Percentiles rank a stretch among this genome's conserved stretches.
Conservation (phyloP, 2,797 vertebrate genomes). For the Podargus strigoides region DNA sequence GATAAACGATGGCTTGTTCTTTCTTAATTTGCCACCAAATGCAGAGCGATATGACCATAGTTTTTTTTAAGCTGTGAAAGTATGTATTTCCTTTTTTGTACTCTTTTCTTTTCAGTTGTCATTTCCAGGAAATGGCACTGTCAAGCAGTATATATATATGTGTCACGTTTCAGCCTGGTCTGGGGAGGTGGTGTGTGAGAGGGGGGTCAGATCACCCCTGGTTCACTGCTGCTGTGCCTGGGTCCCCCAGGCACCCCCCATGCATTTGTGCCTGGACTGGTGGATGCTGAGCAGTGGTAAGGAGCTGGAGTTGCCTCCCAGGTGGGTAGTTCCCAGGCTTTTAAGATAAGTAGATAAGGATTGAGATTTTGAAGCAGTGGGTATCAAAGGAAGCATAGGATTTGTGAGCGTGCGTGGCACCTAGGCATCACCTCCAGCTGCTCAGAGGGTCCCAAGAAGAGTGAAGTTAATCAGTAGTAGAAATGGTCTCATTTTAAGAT, state of each 20-base stretch:
- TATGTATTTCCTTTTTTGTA: background rate
- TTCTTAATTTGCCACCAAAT: background rate
- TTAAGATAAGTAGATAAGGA: background rate
- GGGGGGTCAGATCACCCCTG: background rate
- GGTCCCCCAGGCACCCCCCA: background rate
- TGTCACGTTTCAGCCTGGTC: background rate
- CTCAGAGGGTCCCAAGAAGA: background rate
- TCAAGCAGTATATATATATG: background rate
- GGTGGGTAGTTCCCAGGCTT: background rate
- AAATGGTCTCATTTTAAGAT: background rate
- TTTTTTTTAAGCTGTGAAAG: background rate
- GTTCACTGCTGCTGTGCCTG: accelerated
- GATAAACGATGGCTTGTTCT: background rate
- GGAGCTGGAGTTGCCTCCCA: background rate
- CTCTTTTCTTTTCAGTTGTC: background rate
- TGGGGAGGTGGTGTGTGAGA: background rate
- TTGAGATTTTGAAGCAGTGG: background rate
- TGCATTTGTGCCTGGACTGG: accelerated
- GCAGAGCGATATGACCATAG: background rate
- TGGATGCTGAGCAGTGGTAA: background rate
- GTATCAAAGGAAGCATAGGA: background rate
- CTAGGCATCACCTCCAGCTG: background rate
- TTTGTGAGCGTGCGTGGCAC: accelerated
- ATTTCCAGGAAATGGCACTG: background rate
- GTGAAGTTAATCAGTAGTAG: background rate